Evolutionary conservation across 2,888 invertebrate species (phyloP).

Genomic region (Cistogaster globosa): DNA sequence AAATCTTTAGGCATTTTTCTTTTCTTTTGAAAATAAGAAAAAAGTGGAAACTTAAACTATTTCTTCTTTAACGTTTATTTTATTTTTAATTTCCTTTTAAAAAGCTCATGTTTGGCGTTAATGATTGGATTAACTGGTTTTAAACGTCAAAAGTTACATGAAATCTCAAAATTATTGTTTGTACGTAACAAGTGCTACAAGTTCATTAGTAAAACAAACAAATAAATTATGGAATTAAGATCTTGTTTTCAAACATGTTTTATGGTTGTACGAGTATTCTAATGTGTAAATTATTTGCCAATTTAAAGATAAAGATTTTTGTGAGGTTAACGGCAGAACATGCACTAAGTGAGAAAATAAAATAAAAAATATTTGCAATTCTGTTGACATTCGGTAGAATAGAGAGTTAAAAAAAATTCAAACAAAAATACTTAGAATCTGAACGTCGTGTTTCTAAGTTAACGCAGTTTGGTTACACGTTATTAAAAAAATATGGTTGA

Average conservation of each 20-base stretch:
- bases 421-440: no score
- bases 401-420: no score
- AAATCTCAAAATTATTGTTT: slow-evolving; percentile 34
- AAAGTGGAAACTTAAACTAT: slow-evolving; percentile 17
- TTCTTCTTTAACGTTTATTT: neutral
- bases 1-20: neutral
- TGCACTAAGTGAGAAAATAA: no score
- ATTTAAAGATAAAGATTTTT: neutral
- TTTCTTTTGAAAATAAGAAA: neutral
- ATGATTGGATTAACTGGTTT: slow-evolving; percentile 16
- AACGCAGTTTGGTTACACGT: no score
- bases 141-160: neutral
- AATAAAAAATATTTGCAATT: no score
- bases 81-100: neutral
- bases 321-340: neutral
- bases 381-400: no score
- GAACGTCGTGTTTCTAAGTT: no score
- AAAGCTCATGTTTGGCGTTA: neutral
- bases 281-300: slow-evolving; percentile 15
- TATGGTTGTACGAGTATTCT: slow-evolving; percentile 6
- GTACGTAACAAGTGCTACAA: slow-evolving; percentile 57
- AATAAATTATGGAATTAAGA: neutral
- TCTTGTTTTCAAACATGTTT: slow-evolving; percentile 44
- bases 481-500: no score
- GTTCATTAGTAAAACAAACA: slow-evolving; percentile 70